These are phyloP conservation scores for Idaea straminata DNA, from an alignment of 2,888 invertebrate species.

Conservation along the genomic window DNA sequence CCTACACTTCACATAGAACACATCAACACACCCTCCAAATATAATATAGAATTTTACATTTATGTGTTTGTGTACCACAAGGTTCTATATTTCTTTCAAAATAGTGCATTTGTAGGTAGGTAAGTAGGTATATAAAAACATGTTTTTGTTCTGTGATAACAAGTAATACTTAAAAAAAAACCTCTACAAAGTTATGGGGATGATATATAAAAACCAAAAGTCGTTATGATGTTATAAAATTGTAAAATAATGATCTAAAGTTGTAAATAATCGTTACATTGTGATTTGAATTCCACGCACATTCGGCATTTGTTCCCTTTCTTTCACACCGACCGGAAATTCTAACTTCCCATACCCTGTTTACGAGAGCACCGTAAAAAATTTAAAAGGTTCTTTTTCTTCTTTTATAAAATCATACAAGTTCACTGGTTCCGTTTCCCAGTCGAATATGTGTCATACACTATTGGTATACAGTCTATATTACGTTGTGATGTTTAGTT, in stretches of 20 bases:
- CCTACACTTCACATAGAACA: too few relatives aligned
- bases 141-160: too few relatives aligned
- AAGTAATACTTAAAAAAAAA: slow-evolving; percentile 11
- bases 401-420: slow-evolving; percentile 13
- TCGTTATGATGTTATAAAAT: too few relatives aligned
- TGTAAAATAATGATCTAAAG: too few relatives aligned
- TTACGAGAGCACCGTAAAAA: slow-evolving; percentile 17
- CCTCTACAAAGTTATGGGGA: background rate
- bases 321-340: slow-evolving; percentile 15
- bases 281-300: too few relatives aligned
- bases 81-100: too few relatives aligned
- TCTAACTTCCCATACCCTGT: slow-evolving; percentile 18
- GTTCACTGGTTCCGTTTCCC: background rate
- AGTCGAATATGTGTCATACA: background rate
- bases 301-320: slow-evolving; percentile 2
- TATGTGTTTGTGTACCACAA: too few relatives aligned
- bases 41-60: too few relatives aligned
- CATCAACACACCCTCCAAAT: background rate
- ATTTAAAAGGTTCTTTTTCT: slow-evolving; percentile 16
- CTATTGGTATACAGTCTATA: background rate
- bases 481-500: slow-evolving; percentile 13
- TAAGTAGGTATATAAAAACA: too few relatives aligned
- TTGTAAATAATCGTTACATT: too few relatives aligned
- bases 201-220: too few relatives aligned
- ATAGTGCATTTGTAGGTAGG: too few relatives aligned